These are phyloP conservation scores for Pampus argenteus DNA, from an alignment of 2,797 vertebrate genomes.

Conservation along the genomic window DNA sequence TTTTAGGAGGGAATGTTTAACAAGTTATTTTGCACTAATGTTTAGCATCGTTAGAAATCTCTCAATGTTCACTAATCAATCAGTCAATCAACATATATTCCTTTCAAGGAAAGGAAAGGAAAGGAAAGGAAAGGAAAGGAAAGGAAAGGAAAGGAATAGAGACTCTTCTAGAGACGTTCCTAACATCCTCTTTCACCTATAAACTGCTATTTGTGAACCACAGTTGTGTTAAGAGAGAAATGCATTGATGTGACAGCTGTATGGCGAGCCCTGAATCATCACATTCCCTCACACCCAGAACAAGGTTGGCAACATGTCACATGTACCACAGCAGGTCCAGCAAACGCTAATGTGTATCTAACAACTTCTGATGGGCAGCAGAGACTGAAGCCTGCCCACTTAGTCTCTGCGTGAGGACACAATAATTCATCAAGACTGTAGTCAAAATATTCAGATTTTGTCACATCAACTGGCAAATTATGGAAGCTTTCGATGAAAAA, in stretches of 20 bases:
- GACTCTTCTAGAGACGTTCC: background rate
- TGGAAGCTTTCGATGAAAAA: background rate
- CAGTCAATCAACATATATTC: too few species aligned
- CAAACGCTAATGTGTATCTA: constrained; percentile 31
- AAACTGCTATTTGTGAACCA: constrained; percentile 26
- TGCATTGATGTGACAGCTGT: constrained; percentile 47
- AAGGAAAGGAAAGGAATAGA: constrained; percentile 47
- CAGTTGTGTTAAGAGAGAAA: constrained; percentile 23
- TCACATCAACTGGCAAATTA: constrained; percentile 5
- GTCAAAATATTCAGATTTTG: background rate
- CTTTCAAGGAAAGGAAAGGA: constrained; percentile 48
- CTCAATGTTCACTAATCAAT: background rate
- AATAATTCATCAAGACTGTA: background rate
- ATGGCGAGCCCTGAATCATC: constrained; percentile 58
- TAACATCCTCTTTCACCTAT: constrained; percentile 7
- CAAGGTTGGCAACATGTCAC: constrained; percentile 45
- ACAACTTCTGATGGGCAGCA: constrained; percentile 32
- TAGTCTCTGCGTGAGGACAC: background rate
- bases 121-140: background rate
- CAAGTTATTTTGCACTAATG: background rate
- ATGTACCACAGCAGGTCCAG: constrained; percentile 39
- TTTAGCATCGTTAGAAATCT: too few species aligned
- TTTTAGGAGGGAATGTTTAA: constrained; percentile 4
- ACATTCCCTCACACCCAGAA: constrained; percentile 38
- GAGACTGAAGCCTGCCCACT: constrained; percentile 13